Evolutionary conservation across 2,113 vertebrate species (phyloP), one percentile per base, ranked within the genome.

Genomic region (Sphaerodactylus townsendi): DNA sequence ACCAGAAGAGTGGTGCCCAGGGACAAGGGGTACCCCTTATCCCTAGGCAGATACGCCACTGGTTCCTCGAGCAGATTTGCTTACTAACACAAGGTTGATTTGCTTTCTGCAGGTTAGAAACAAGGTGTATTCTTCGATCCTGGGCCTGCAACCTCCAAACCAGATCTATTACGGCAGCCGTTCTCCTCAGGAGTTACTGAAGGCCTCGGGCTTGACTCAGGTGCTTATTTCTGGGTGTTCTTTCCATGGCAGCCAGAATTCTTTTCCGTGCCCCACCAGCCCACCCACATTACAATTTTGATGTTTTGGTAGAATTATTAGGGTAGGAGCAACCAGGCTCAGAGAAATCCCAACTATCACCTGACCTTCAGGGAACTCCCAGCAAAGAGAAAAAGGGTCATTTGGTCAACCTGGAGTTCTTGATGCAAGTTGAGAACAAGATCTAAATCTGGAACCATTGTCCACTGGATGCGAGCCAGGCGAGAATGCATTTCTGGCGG

Each of bases 141-240:
- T 99, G 0, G 97, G 98, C 11, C 93, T 99, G 69, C 95, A 95
- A 1, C 98, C 98, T 0, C 97, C 97, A 4, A 96, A 86, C 89
- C 97, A 99, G 68, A 97, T 97, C 92, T 98, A 98, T 88, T 97
- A 98, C 0, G 98, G 97, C 77, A 98, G 97, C 90, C 97, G 98
- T 0, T 99, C 99, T 0, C 99, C 99, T 0, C 98, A 98, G 94
- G 98, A 99, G 90, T 96, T 99, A 35, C 97, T 99, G 70, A 98
- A 98, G 41, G 97, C 97, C 77, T 99, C 98, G 0, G 98, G 98
- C 21, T 97, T 99, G 53, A 99, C 98, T 21, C 99, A 99, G 97
- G 98, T 99, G 86, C 30, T 0, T 0, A 3, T 2, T 62, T 62
- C 59, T 25, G 1, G 4, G 11, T 28, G 1, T 80, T 50, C 50